A percentile compares a stretch with the other conserved stretches of the same genome.
Evolutionary conservation across 2,888 invertebrate genomes (phyloP).

Genomic region (Acanthosepion esculentum): DNA sequence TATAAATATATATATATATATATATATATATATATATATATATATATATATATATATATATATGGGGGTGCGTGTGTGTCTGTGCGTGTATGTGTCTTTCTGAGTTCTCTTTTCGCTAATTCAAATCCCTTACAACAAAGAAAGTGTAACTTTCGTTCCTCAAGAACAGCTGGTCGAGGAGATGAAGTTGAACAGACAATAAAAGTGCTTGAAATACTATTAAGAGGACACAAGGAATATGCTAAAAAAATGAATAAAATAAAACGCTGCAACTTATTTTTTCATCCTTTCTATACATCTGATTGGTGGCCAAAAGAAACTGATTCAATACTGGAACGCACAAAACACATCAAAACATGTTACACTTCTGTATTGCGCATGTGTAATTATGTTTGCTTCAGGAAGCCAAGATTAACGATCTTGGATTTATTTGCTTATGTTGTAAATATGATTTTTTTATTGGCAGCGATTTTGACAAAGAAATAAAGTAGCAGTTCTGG

Average conservation of each 20-base stretch:
- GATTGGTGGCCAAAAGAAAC: not conserved
- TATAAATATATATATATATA: not conserved
- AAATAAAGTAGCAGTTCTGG: no score
- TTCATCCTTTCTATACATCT: not conserved
- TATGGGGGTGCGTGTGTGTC: not conserved
- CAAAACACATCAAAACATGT: not conserved
- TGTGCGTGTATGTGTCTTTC: not conserved
- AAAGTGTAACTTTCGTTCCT: not conserved
- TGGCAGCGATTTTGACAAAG: no score
- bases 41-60: not conserved
- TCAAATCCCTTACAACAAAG: not conserved
- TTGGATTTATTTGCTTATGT: no score
- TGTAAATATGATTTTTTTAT: no score
- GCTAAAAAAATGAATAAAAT: not conserved
- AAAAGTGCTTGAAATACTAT: not conserved
- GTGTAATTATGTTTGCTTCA: not conserved
- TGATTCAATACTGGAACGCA: not conserved
- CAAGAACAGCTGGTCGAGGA: not conserved
- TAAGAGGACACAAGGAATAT: not conserved
- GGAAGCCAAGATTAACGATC: no score
- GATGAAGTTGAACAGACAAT: not conserved
- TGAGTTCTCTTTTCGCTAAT: not conserved
- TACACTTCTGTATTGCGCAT: not conserved
- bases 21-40: not conserved
- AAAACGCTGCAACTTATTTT: not conserved